Evolutionary conservation across 1,140 invertebrate species (phyloP), one percentile per base, ranked within the genome.

Genomic region (Rhyzopertha dominica): DNA sequence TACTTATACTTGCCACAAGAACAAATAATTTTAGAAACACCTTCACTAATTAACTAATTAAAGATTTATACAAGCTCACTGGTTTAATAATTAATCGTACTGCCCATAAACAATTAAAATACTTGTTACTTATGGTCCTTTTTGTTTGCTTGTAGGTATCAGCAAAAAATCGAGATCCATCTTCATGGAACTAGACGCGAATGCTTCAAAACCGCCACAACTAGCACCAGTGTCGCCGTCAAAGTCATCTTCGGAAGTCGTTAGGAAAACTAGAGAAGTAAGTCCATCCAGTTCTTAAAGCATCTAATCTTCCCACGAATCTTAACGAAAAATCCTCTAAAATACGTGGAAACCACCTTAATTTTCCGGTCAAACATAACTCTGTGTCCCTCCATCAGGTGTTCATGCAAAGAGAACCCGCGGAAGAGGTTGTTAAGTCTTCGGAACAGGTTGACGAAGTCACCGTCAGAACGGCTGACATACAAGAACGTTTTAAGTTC

Each of bases 401-500:
- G 30, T 75, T 74, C 61, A 68, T 76, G 67, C 66, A 61, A 39
- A 69, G 71, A 39, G 69, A 76, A 65, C 69, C 78, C 22, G 77
- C 78, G 23, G 79, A 80, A 41, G 86, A 90, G 58, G 76, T 88
- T 36, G 78, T 90, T 7, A 76, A 80, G 49, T 77, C 81, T 10
- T 81, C 76, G 12, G 56, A 64, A 47, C 80, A 85, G 54, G 73
- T 77, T 17, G 86, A 89, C 48, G 85, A 91, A 56, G 76, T 90
- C 19, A 75, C 77, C 53, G 79, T 90, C 36, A 76, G 85, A 69
- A 89, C 86, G 2, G 81, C 82, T 13, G 85, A 90, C 65, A 81
- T 94, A 49, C 79, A 82, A 22, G 79, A 85, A 60, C 80, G 86
- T 56, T 93, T 92, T 72, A 87, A 88, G 68, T 93, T 93, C 72